These are phyloP conservation scores for Pyrochroa serraticornis DNA, from an alignment of 2,888 invertebrate species.

Conservation along the genomic window DNA sequence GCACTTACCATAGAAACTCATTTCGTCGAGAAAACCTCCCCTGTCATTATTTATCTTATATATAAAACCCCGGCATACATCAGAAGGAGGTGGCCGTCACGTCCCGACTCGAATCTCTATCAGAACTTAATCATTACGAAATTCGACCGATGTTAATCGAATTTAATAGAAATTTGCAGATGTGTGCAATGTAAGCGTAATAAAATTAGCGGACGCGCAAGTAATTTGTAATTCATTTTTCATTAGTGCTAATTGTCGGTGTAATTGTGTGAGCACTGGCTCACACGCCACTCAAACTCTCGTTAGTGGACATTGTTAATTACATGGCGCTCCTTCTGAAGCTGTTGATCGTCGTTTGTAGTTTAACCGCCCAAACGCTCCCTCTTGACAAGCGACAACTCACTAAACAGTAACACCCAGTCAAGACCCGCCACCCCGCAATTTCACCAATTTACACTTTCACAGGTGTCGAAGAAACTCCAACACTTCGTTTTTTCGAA, in stretches of 20 bases:
- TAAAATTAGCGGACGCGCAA: conserved; percentile 38
- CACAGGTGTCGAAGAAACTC: too few species aligned
- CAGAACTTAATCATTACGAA: not conserved
- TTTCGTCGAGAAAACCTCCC: conserved; percentile 40
- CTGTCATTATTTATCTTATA: conserved; percentile 41
- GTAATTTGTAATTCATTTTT: conserved; percentile 52
- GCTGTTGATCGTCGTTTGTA: conserved; percentile 38
- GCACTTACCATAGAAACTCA: conserved; percentile 43
- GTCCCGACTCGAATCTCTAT: too few species aligned
- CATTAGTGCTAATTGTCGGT: conserved; percentile 52
- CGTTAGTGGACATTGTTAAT: conserved; percentile 54
- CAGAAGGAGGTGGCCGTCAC: conserved; percentile 3
- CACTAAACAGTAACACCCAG: conserved; percentile 1
- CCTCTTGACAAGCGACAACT: conserved; percentile 14
- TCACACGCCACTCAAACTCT: conserved; percentile 52
- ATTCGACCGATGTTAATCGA: conserved; percentile 14
- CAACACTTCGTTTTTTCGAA: too few species aligned
- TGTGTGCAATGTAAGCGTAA: conserved; percentile 33
- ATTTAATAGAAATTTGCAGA: conserved; percentile 26
- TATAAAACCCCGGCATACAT: conserved; percentile 17
- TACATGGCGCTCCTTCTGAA: conserved; percentile 49
- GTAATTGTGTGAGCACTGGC: conserved; percentile 46
- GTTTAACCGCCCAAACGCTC: conserved; percentile 24
- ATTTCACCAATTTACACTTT: too few species aligned
- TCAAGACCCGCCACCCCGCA: too few species aligned